Evolutionary conservation across 1,140 invertebrate species (phyloP), one percentile per base, ranked within the genome.

Genomic region (Parasteatoda tepidariorum): DNA sequence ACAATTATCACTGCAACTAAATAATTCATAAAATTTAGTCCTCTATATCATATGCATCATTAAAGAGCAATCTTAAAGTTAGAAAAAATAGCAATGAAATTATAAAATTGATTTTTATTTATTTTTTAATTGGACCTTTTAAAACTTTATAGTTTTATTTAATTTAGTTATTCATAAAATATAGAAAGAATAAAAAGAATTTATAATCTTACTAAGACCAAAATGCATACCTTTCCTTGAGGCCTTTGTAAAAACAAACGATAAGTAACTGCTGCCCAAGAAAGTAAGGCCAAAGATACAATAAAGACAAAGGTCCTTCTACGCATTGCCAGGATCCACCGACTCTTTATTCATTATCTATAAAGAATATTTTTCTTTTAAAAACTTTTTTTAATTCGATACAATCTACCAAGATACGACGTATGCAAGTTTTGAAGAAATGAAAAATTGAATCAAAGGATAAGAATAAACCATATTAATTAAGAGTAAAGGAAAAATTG

Each of bases 221-320:
- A 62, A 76, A 28, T 48, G n/a, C 30, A 18, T 68, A 84, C 82
- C 57, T 84, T 84, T 61, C 82, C 82, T 31, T 84, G 82, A 61
- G 82, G 82, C 70, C 82, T 84, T 68, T 84, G 82, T 55, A 84
- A 76, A 70, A 84, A 84, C 28, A 84, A 76, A 48, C 24, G 64
- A 33, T 84, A 84, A 2, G 82, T 84, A 70, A 84, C 54, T 31
- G 82, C 82, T 84, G 82, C 82, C 82, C 82, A 84, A 57, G 73
- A 84, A 76, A 84, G 70, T 34, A 84, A 84, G 82, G 82, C 82
- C 70, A 84, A 76, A 76, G 82, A 59, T 33, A 84, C 82, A 70
- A 84, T 84, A 57, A 84, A 76, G 82, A 84, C 48, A 66, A 84
- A 84, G 61, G 82, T 76, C 73, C 82, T 84, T 76, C 22, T 84